Evolutionary conservation across 1,140 invertebrate genomes (phyloP), one percentile per base, ranked within the genome.

Genomic region (Chrysoperla carnea): DNA sequence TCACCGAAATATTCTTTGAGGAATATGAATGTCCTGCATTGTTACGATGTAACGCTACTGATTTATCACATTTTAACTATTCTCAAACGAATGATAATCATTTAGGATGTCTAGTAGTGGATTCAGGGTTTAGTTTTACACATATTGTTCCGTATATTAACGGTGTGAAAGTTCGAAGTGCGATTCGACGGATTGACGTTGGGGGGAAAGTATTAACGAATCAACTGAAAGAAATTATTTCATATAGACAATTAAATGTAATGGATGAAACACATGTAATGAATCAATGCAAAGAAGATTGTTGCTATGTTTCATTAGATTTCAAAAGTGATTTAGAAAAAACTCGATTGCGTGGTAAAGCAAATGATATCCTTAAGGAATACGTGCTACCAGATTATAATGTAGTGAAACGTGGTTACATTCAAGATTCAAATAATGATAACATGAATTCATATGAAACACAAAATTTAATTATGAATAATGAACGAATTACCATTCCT

Each of bases 251-350:
- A 54, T 64, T 99, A 12, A 88, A 99, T 70, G 92, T 99, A 0
- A 92, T 97, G 86, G 94, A 99, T 59, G 96, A 99, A 64, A 97
- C 93, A 0, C 94, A 91, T 65, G 91, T 99, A 1, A 92, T 99
- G 8, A 99, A 99, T 64, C 92, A 99, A 66, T 82, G 87, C 1
- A 99, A 99, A 62, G 96, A 99, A 66, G 94, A 99, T 61, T 77
- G 84, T 0, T 99, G 94, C 57, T 99, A 82, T 68, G 89, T 99
- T 0, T 84, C 91, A 1, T 69, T 75, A 50, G 71, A 97, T 55
- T 92, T 95, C 54, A 78, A 76, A 53, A 63, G 65, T 12, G 90
- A 96, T 46, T 85, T 99, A 78, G 69, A 75, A 35, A 76, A 72
- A 40, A 78, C 87, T 6, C 75, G 74, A 58, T 67, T 66, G 39